Base-by-base conservation (phyloP, 1,140 invertebrate species). In the Reticulitermes speratus region DNA sequence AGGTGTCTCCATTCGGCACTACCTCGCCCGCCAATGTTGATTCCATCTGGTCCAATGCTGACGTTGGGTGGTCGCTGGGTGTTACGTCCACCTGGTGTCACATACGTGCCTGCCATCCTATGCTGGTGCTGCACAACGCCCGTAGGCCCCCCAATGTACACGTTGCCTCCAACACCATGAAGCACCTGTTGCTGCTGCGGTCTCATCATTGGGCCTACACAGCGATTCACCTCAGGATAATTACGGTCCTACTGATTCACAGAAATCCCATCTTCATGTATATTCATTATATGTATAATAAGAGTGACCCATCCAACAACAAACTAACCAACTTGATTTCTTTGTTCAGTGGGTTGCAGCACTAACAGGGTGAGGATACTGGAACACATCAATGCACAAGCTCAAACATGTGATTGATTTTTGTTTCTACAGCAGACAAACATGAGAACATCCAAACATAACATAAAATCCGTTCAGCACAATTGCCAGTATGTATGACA, bases 1-100 rank as follows among this genome's bases (percentile, higher is more conserved):
- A 95, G 91, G 86, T 96, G 95, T 85, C 95, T 91, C 95, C 95
- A 95, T 88, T 95, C 95, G 1, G 88, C 86, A 65, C 86, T 89
- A 9, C 89, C 89, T 48, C 89, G 89, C 84, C 82, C 87, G 1
- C 87, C 86, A 2, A 86, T 83, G 48, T 82, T 87, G 14, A 86
- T 44, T 1, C 87, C 87, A 44, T 87, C 87, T 21, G 87, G 87
- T 6, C 90, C 92, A 91, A 93, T 92, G 91, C 89, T 93, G 90
- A 92, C 90, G 90, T 92, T 90, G 89, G 92, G 91, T 90, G 91
- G 92, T 91, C 91, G 91, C 89, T 89, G 93, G 90, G 86, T 91
- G 91, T 87, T 91, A 91, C 84, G 92, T 90, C 90, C 89, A 92
- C 89, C 89, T 25, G 85, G 30, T 0, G 85, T 65, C 25, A 75